Evolutionary conservation across 2,113 vertebrate genomes (phyloP).

Genomic region (Brachyhypopomus occidentalis): DNA sequence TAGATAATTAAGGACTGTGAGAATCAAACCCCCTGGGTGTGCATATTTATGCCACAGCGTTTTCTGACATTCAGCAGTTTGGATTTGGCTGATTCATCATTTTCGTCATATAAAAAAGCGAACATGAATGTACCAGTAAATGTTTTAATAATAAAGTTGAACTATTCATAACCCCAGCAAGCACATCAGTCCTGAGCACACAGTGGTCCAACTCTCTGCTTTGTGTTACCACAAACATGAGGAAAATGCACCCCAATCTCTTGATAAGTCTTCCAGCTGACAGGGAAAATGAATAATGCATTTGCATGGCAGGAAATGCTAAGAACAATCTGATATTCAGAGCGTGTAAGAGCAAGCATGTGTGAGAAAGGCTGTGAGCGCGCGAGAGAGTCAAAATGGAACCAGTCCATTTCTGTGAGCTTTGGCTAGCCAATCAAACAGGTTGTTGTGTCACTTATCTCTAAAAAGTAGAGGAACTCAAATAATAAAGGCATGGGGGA

Average conservation of each 20-base stretch:
- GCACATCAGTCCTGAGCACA: background rate
- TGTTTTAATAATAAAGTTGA: conserved; percentile 10
- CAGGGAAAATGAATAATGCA: conserved; percentile 52
- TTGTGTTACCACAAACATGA: background rate
- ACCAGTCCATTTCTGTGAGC: conserved; percentile 10
- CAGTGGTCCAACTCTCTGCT: background rate
- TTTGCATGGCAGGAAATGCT: conserved; percentile 29
- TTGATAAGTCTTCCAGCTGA: conserved; percentile 38
- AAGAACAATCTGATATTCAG: conserved; percentile 15
- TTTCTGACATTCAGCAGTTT: conserved; percentile 32
- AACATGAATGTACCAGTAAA: background rate
- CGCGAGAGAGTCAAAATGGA: background rate
- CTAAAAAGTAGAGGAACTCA: conserved; percentile 25
- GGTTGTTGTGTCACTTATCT: conserved; percentile 22
- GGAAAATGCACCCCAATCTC: conserved; percentile 36
- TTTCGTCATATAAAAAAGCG: conserved; percentile 14
- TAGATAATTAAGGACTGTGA: background rate
- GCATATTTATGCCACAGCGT: conserved; percentile 1
- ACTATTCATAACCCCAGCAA: conserved; percentile 24
- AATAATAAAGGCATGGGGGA: conserved; percentile 34
- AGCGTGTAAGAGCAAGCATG: background rate
- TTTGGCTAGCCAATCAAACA: conserved; percentile 35
- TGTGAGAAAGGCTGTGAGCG: background rate
- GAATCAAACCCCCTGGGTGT: background rate
- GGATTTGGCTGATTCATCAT: conserved; percentile 17